Evolutionary conservation across 1,140 invertebrate genomes (phyloP).

Genomic region (Drosophila guanche): DNA sequence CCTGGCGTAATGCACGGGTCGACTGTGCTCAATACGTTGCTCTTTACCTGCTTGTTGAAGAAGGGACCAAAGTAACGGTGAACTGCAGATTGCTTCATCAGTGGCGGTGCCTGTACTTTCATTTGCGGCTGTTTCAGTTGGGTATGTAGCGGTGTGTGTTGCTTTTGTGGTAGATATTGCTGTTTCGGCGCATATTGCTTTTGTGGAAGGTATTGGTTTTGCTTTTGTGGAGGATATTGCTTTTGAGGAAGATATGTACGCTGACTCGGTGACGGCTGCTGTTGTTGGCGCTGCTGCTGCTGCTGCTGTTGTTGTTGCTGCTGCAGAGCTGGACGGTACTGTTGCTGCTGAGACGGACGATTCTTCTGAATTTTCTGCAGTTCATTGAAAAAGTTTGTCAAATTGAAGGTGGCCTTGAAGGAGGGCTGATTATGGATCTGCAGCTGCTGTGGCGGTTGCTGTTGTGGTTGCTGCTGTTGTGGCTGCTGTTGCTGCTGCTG

Average conservation of each 20-base stretch:
- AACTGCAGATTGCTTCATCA: slow-evolving; percentile 13
- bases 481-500: slow-evolving; percentile 3
- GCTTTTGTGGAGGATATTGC: slow-evolving; percentile 8
- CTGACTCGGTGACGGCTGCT: slow-evolving; percentile 1
- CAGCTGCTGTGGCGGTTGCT: slow-evolving; percentile 8
- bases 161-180: slow-evolving; percentile 1
- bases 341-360: slow-evolving; percentile 11
- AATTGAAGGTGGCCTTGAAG: slow-evolving; percentile 44
- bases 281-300: not conserved
- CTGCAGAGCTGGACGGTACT: slow-evolving; percentile 7
- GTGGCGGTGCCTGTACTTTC: not conserved
- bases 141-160: slow-evolving; percentile 4
- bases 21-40: not conserved
- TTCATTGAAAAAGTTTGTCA: slow-evolving; percentile 51
- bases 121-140: slow-evolving; percentile 3
- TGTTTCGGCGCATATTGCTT: slow-evolving; percentile 1
- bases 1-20: slow-evolving; percentile 27
- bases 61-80: slow-evolving; percentile 41
- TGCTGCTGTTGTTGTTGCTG: slow-evolving; percentile 17
- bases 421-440: slow-evolving; percentile 1
- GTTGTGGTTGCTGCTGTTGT: not conserved
- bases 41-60: slow-evolving; percentile 27
- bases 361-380: slow-evolving; percentile 45
- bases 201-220: slow-evolving; percentile 1
- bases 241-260: slow-evolving; percentile 10